phyloP scores from a whole-genome alignment of 2,113 vertebrate genomes.

The Tachuris rubrigastra region DNA sequence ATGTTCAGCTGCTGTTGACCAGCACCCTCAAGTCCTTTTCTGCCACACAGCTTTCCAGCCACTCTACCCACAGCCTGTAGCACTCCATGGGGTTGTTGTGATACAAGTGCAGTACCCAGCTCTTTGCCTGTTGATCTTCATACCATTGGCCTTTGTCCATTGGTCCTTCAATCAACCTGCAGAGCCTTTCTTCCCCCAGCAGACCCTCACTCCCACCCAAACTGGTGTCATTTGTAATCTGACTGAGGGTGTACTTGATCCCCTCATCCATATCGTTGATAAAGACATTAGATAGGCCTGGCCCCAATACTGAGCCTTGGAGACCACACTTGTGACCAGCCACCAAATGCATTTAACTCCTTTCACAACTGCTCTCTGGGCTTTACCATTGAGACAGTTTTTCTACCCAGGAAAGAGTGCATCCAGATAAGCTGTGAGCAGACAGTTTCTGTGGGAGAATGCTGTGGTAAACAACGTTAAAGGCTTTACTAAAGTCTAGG shows the following conservation, averaged over 20 bases:
- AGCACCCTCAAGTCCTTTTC: too few species aligned
- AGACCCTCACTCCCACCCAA: neutral
- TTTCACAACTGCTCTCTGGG: too few species aligned
- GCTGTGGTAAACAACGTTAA: neutral
- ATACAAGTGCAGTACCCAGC: neutral
- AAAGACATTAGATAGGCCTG: neutral
- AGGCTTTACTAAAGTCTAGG: neutral
- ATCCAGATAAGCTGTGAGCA: neutral
- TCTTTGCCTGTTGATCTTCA: neutral
- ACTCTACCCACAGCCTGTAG: neutral
- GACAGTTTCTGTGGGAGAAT: neutral
- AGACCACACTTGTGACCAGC: neutral
- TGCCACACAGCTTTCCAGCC: neutral
- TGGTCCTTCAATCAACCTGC: neutral
- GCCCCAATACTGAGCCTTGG: too few species aligned
- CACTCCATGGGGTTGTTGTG: neutral
- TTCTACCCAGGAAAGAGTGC: neutral
- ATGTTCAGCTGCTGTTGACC: too few species aligned
- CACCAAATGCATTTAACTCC: neutral
- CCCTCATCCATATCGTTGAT: neutral
- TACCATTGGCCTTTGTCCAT: neutral
- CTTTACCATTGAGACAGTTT: too few species aligned
- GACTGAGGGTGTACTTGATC: neutral
- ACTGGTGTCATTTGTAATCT: neutral
- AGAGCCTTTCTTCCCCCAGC: neutral